phyloP scores from a whole-genome alignment of 53 echinoderm and acorn worm species.

The Apostichopus leukothele region DNA sequence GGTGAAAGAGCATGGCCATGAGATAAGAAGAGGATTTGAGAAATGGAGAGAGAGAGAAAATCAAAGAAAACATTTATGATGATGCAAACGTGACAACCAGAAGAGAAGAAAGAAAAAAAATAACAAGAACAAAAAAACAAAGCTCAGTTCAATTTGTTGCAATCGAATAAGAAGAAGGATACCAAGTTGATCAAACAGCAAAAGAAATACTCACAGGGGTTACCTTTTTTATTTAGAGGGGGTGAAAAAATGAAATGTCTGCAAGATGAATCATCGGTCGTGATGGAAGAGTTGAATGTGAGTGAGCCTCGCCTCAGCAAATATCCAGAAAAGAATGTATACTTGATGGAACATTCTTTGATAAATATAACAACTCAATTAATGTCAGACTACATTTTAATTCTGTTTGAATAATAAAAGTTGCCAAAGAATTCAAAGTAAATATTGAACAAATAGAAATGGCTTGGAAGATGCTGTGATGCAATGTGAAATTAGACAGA shows the following conservation, averaged over 20 bases:
- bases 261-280: too few species aligned
- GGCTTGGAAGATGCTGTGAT: too few species aligned
- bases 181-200: not conserved
- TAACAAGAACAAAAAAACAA: not conserved
- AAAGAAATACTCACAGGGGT: constrained; percentile 40
- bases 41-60: constrained; percentile 37
- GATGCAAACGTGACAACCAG: constrained; percentile 36
- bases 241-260: too few species aligned
- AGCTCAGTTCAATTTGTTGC: not conserved
- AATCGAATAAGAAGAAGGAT: constrained; percentile 6
- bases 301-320: not conserved
- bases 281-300: not conserved
- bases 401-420: too few species aligned
- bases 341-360: not conserved
- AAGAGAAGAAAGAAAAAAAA: not conserved
- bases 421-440: too few species aligned
- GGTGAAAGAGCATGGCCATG: constrained; percentile 53
- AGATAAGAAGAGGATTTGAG: constrained; percentile 36
- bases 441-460: too few species aligned
- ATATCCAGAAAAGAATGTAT: not conserved
- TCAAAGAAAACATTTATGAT: constrained; percentile 46
- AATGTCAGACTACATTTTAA: too few species aligned
- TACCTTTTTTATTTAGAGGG: not conserved
- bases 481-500: too few species aligned
- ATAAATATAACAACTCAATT: too few species aligned